Percentiles rank a stretch among this genome's conserved stretches.
Evolutionary conservation across 2,797 vertebrate species (phyloP).

Genomic region (Gorsachius magnificus): DNA sequence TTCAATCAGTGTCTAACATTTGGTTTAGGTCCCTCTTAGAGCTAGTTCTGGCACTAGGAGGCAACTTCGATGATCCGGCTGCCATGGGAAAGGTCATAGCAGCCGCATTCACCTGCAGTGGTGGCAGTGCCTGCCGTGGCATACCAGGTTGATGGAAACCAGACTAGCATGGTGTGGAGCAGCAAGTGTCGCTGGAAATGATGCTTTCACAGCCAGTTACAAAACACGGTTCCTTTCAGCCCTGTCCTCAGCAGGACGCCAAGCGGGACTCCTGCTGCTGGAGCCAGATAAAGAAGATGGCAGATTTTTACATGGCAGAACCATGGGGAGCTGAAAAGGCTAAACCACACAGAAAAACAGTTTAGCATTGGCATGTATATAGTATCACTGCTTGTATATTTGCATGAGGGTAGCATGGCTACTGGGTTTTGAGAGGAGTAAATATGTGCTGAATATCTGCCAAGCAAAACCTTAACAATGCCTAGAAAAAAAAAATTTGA

Average conservation of each 20-base stretch:
- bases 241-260: neutral
- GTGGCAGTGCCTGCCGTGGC: accelerated
- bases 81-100: neutral
- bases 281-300: neutral
- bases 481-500: neutral
- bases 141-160: neutral
- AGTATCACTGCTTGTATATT: neutral
- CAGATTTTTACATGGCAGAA: neutral
- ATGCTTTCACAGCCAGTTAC: accelerated
- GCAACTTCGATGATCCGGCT: too few species aligned
- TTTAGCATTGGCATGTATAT: neutral
- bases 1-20: neutral
- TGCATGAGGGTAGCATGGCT: neutral
- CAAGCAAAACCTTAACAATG: neutral
- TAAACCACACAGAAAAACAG: neutral
- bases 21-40: neutral
- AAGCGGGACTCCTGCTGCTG: neutral
- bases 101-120: accelerated
- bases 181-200: neutral
- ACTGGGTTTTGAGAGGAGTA: neutral
- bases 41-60: neutral
- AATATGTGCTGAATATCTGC: neutral
- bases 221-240: neutral
- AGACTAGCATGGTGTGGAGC: neutral
- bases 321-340: neutral